Evolutionary conservation across 2,888 invertebrate species (phyloP).

Genomic region (Thymelicus acteon): DNA sequence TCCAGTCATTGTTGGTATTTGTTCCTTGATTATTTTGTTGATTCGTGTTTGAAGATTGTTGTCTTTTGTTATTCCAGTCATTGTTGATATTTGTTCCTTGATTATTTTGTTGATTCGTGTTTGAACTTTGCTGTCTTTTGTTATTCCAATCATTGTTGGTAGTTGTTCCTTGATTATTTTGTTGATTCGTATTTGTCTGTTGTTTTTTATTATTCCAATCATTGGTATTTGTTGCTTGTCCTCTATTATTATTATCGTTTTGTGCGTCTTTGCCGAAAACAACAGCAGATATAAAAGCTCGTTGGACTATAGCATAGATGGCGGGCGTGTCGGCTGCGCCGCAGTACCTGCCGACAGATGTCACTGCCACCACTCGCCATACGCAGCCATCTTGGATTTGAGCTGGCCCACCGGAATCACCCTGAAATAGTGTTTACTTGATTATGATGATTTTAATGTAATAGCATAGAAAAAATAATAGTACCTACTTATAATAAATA

Average conservation of each 20-base stretch:
- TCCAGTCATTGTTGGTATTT: conserved; percentile 10
- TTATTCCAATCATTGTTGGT: neutral
- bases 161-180: conserved; percentile 17
- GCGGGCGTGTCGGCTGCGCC: conserved; percentile 73
- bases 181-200: neutral
- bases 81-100: conserved; percentile 7
- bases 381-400: conserved; percentile 72
- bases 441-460: too few species aligned
- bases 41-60: neutral
- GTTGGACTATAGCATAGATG: conserved; percentile 62
- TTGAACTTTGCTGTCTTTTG: neutral
- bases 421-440: conserved; percentile 53
- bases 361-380: conserved; percentile 74
- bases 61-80: neutral
- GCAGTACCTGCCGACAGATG: conserved; percentile 71
- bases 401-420: conserved; percentile 77
- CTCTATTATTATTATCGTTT: neutral
- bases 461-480: too few species aligned
- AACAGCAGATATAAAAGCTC: conserved; percentile 50
- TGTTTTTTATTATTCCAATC: neutral
- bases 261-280: conserved; percentile 39
- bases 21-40: conserved; percentile 13
- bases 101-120: conserved; percentile 1
- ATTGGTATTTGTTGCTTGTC: neutral
- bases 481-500: too few species aligned